Evolutionary conservation across 35 echinoderm and acorn worm species (phyloP).

Genomic region (Diadema setosum): DNA sequence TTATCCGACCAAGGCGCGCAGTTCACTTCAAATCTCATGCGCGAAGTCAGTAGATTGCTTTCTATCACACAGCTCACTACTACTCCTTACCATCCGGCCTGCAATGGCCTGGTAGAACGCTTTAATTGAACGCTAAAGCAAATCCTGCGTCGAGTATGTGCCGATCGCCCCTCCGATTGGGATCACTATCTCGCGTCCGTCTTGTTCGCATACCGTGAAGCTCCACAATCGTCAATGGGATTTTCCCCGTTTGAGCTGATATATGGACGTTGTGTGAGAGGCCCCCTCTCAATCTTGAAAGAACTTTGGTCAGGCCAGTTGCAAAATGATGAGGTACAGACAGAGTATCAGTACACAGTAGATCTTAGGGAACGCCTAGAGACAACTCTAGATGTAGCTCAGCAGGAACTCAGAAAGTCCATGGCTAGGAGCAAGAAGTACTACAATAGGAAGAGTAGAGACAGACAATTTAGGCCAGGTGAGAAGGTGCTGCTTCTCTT

Average conservation of each 20-base stretch:
- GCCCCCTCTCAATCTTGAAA: conserved; percentile 59
- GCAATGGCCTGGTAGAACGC: conserved; percentile 61
- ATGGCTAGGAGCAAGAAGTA: not conserved
- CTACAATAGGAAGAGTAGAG: conserved; percentile 17
- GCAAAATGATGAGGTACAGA: not conserved
- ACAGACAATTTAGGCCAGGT: conserved; percentile 29
- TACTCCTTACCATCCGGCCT: conserved; percentile 66
- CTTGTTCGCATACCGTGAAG: conserved; percentile 21
- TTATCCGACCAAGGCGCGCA: not conserved
- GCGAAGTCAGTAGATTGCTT: conserved; percentile 18
- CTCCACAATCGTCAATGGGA: conserved; percentile 23
- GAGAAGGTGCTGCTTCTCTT: conserved; percentile 42
- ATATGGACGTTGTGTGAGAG: conserved; percentile 45
- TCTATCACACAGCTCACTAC: conserved; percentile 34
- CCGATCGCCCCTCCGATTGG: conserved; percentile 42
- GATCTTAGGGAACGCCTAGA: not conserved
- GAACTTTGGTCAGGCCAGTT: not conserved
- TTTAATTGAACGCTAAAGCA: conserved; percentile 53
- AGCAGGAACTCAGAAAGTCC: conserved; percentile 23
- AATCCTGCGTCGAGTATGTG: conserved; percentile 31
- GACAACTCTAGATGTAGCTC: not conserved
- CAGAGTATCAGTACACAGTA: not conserved
- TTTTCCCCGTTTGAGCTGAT: conserved; percentile 67
- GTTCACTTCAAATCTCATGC: conserved; percentile 33
- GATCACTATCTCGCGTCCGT: conserved; percentile 34